Percentiles rank a stretch among this genome's conserved stretches.
Conservation (phyloP, 2,888 invertebrate species). For the Ormyrus thymus region DNA sequence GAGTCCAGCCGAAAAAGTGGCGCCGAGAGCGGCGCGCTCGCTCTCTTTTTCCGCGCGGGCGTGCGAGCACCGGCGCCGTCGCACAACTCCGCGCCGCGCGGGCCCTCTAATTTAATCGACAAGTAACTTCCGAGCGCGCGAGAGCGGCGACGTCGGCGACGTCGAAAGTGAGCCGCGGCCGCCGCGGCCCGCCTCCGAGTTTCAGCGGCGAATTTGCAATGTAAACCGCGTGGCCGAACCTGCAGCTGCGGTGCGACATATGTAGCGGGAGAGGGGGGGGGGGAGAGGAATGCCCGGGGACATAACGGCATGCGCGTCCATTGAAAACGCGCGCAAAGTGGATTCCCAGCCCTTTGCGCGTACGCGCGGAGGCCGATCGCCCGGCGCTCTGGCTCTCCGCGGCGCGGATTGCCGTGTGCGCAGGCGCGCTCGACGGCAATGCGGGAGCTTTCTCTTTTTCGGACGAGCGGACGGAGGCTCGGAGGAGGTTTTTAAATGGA, state of each 20-base stretch:
- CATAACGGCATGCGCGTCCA: slow-evolving; percentile 45
- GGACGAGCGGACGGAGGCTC: no score
- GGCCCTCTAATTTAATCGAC: slow-evolving; percentile 68
- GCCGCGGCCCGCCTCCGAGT: slow-evolving; percentile 55
- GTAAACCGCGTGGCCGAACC: slow-evolving; percentile 64
- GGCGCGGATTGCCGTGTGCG: no score
- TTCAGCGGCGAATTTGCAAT: slow-evolving; percentile 70
- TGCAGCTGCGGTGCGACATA: slow-evolving; percentile 60
- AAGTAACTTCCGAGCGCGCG: slow-evolving; percentile 63
- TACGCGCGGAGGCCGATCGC: no score
- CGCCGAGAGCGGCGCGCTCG: no score
- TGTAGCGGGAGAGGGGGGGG: slow-evolving; percentile 55
- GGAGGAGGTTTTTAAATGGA: no score
- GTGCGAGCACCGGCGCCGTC: background rate
- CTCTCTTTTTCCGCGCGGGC: background rate
- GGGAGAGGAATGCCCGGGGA: background rate
- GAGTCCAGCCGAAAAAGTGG: no score
- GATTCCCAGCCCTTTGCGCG: slow-evolving; percentile 25
- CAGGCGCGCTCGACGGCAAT: no score
- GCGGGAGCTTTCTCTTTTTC: no score
- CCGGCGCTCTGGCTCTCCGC: no score
- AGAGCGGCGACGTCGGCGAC: slow-evolving; percentile 50
- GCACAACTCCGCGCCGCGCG: slow-evolving; percentile 53
- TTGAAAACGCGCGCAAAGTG: slow-evolving; percentile 45
- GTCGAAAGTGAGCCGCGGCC: slow-evolving; percentile 44